phyloP scores from a whole-genome alignment of 53 echinoderm and acorn worm species.

The Holothuria scabra region DNA sequence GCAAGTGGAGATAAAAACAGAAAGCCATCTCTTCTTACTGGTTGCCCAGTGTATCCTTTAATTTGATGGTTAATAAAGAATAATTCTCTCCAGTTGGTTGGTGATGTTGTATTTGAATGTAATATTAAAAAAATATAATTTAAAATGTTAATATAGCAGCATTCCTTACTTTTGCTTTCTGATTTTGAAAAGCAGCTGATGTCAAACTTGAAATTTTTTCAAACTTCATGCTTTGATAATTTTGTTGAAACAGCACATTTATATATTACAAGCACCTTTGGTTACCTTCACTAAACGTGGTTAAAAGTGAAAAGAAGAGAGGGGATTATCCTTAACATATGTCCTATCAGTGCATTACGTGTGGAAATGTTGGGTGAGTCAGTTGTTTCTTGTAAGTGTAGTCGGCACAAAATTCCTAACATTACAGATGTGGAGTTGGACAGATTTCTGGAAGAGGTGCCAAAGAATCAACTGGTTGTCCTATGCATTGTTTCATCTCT shows the following conservation, averaged over 20 bases:
- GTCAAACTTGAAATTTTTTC: too few species aligned
- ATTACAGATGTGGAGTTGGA: slow-evolving; percentile 90
- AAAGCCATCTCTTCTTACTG: slow-evolving; percentile 67
- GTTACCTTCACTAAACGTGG: background rate
- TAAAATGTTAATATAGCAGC: too few species aligned
- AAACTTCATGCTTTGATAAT: too few species aligned
- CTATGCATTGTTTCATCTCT: slow-evolving; percentile 84
- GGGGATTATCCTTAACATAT: slow-evolving; percentile 5
- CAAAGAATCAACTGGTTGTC: slow-evolving; percentile 84
- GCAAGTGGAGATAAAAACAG: slow-evolving; percentile 68
- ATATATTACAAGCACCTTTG: background rate
- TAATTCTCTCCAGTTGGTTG: too few species aligned
- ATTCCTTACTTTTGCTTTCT: too few species aligned
- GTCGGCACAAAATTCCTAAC: slow-evolving; percentile 83
- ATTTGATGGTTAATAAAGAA: too few species aligned
- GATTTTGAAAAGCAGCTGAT: too few species aligned
- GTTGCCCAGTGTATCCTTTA: slow-evolving; percentile 98
- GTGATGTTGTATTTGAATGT: too few species aligned
- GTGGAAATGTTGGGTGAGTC: slow-evolving; percentile 85
- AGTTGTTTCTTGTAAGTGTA: slow-evolving; percentile 78
- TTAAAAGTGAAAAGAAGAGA: background rate
- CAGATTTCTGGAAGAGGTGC: slow-evolving; percentile 69
- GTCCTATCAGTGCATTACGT: slow-evolving; percentile 68
- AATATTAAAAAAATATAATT: too few species aligned
- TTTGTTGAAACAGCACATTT: background rate